Evolutionary conservation across 1,140 invertebrate species (phyloP).

Genomic region (Aphaenogaster ashmeadi): DNA sequence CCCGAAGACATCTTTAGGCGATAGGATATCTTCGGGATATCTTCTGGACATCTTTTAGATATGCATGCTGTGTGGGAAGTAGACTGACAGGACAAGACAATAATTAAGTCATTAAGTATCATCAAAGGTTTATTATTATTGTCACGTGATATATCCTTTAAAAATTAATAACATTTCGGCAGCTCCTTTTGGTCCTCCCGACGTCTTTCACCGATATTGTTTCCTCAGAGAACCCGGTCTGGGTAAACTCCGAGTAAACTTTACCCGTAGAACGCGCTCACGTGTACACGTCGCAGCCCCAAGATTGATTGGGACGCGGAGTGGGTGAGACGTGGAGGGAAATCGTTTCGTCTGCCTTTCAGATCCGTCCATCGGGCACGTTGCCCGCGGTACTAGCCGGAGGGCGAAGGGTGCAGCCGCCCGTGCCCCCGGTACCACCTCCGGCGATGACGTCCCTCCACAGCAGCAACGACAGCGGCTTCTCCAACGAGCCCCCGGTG

Average conservation of each 20-base stretch:
- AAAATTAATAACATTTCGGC: neutral
- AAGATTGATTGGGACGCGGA: slow-evolving; percentile 26
- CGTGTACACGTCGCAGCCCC: slow-evolving; percentile 5
- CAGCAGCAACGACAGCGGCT: slow-evolving; percentile 96
- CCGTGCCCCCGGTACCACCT: slow-evolving; percentile 86
- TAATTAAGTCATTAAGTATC: too few relatives aligned
- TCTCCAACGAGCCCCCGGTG: slow-evolving; percentile 95
- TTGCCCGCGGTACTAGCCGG: slow-evolving; percentile 84
- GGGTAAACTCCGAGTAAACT: neutral
- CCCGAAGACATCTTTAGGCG: too few relatives aligned
- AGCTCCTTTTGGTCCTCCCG: neutral
- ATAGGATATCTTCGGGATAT: too few relatives aligned
- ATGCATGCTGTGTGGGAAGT: too few relatives aligned
- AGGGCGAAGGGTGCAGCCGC: slow-evolving; percentile 84
- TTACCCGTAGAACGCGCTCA: too few relatives aligned
- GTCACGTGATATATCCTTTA: neutral
- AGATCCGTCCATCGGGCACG: slow-evolving; percentile 87
- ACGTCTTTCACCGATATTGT: neutral
- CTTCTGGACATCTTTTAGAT: too few relatives aligned
- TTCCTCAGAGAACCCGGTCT: neutral
- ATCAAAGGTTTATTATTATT: neutral
- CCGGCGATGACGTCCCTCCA: slow-evolving; percentile 91
- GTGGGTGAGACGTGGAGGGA: neutral
- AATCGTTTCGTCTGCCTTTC: slow-evolving; percentile 16
- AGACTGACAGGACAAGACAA: too few relatives aligned